phyloP scores from a whole-genome alignment of 1,140 invertebrate species.

The Drosophila tsacasi region DNA sequence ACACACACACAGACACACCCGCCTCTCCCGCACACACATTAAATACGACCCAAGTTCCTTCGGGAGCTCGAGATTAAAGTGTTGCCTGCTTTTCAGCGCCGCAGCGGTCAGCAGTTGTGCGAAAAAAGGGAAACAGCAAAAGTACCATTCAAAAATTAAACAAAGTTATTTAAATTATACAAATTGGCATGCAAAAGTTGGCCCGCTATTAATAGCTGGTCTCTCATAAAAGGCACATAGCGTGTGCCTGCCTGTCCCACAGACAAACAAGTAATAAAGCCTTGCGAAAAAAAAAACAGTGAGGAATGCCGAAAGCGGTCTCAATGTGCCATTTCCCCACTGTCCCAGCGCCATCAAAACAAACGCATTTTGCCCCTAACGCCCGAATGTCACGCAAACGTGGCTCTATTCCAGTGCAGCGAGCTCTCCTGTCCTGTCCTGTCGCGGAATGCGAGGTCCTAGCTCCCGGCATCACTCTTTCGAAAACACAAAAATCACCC shows the following conservation, averaged over 20 bases:
- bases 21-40: conserved; percentile 13
- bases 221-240: conserved; percentile 21
- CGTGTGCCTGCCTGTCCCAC: conserved; percentile 25
- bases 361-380: conserved; percentile 69
- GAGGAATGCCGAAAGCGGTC: conserved; percentile 40
- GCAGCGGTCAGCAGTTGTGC: conserved; percentile 8
- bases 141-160: conserved; percentile 49
- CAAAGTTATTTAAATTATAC: conserved; percentile 48
- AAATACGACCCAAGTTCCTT: conserved; percentile 32
- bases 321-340: conserved; percentile 65
- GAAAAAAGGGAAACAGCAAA: neutral
- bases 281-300: conserved; percentile 9
- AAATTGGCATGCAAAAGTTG: conserved; percentile 46
- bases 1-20: neutral
- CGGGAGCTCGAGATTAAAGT: conserved; percentile 33
- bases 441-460: conserved; percentile 41
- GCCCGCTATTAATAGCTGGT: conserved; percentile 38
- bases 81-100: conserved; percentile 35
- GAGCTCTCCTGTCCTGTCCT: neutral
- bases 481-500: conserved; percentile 5
- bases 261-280: conserved; percentile 71
- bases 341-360: conserved; percentile 54
- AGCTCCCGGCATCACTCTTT: conserved; percentile 1
- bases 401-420: conserved; percentile 50
- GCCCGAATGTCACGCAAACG: conserved; percentile 74